phyloP scores from a whole-genome alignment of 2,888 invertebrate genomes.

The Ophioninae sp. region DNA sequence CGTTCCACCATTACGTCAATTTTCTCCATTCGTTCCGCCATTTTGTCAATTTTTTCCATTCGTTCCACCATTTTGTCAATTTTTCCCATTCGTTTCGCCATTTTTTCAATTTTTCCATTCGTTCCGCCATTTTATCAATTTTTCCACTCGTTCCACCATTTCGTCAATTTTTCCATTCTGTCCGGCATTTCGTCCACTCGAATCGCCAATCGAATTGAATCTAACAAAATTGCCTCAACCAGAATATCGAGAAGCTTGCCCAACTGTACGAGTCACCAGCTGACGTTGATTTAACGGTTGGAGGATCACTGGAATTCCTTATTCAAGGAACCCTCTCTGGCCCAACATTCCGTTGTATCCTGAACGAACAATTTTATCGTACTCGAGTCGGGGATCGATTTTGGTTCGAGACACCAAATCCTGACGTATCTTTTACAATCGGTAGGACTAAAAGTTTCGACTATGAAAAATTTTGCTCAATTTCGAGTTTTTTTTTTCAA shows the following conservation, averaged over 20 bases:
- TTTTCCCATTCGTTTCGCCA: too few species aligned
- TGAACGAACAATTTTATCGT: constrained; percentile 93
- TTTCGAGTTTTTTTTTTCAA: constrained; percentile 53
- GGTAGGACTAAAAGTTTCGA: constrained; percentile 81
- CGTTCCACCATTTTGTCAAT: too few species aligned
- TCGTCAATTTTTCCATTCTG: too few species aligned
- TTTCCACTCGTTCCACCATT: too few species aligned
- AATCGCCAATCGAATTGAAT: background rate
- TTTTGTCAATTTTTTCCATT: too few species aligned
- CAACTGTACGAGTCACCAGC: constrained; percentile 87
- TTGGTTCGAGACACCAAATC: constrained; percentile 89
- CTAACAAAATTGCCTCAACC: background rate
- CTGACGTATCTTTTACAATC: constrained; percentile 85
- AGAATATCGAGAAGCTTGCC: constrained; percentile 86
- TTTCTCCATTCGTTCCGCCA: too few species aligned
- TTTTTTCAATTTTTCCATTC: too few species aligned
- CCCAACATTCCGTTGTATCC: constrained; percentile 93
- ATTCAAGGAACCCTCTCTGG: constrained; percentile 91
- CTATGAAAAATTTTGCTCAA: background rate
- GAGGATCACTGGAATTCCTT: constrained; percentile 89
- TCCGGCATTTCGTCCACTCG: background rate
- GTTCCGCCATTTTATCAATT: too few species aligned
- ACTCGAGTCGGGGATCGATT: constrained; percentile 93
- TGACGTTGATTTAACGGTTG: constrained; percentile 94
- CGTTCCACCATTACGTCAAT: too few species aligned